Conservation (phyloP, 1,140 invertebrate species). For the Drosophila parvula region DNA sequence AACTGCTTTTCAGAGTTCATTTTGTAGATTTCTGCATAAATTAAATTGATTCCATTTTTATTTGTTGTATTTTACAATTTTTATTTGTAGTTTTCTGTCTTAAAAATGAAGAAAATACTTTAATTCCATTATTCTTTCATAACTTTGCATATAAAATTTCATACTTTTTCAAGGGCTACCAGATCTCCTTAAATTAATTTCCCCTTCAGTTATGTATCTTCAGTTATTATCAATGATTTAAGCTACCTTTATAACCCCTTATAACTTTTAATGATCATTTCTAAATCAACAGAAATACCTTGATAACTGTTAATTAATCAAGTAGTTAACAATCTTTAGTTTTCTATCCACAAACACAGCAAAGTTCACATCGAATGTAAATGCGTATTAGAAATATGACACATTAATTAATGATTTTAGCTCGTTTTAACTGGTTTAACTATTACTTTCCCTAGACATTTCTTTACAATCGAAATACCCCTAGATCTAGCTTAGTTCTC, state of each 20-base stretch:
- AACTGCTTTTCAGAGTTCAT: too few relatives aligned
- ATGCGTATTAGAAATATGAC: background rate
- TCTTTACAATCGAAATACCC: too few relatives aligned
- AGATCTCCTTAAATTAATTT: too few relatives aligned
- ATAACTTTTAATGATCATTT: background rate
- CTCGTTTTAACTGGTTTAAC: background rate
- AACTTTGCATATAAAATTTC: too few relatives aligned
- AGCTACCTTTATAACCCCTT: background rate
- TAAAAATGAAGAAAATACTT: too few relatives aligned
- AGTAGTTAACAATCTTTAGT: background rate
- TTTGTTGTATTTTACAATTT: background rate
- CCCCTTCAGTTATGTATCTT: too few relatives aligned
- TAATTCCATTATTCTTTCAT: too few relatives aligned
- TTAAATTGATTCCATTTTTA: background rate
- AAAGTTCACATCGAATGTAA: background rate
- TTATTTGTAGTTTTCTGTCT: background rate
- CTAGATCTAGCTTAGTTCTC: background rate
- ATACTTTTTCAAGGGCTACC: too few relatives aligned
- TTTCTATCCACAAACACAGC: background rate
- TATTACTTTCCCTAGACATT: background rate
- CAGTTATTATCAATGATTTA: background rate
- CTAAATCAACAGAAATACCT: background rate
- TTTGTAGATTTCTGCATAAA: too few relatives aligned
- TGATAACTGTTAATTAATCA: background rate
- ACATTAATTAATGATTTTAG: background rate